phyloP scores from a whole-genome alignment of 1,140 invertebrate genomes.

The Ips nitidus region DNA sequence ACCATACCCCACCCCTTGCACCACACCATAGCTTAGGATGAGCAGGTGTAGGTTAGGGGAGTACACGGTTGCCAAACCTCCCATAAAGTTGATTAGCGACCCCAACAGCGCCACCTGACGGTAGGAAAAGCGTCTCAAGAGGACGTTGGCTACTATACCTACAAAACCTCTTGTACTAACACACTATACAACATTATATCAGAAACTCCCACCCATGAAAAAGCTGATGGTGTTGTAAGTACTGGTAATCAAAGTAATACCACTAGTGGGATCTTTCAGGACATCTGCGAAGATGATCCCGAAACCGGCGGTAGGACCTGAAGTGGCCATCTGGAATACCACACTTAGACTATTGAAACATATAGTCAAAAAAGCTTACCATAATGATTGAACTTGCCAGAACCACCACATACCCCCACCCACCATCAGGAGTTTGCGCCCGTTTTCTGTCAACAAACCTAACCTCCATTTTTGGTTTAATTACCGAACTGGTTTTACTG shows the following conservation, averaged over 20 bases:
- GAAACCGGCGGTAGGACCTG: slow-evolving; percentile 34
- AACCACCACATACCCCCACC: slow-evolving; percentile 7
- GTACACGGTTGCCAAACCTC: slow-evolving; percentile 5
- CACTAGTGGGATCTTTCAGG: slow-evolving; percentile 15
- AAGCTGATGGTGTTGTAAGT: slow-evolving; percentile 20
- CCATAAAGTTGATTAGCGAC: slow-evolving; percentile 6
- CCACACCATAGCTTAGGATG: slow-evolving; percentile 1
- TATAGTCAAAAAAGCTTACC: slow-evolving; percentile 5
- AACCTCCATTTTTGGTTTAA: not conserved
- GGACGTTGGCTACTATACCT: slow-evolving; percentile 14
- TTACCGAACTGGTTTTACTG: too few relatives aligned
- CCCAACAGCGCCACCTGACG: not conserved
- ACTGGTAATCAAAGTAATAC: slow-evolving; percentile 4
- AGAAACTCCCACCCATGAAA: slow-evolving; percentile 14
- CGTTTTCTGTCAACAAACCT: slow-evolving; percentile 27
- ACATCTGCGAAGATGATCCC: slow-evolving; percentile 10
- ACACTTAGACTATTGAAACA: slow-evolving; percentile 1
- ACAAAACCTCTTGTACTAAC: not conserved
- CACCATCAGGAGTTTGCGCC: slow-evolving; percentile 8
- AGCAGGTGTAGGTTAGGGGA: slow-evolving; percentile 4
- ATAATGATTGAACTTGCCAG: not conserved
- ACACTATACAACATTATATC: slow-evolving; percentile 1
- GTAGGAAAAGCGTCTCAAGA: slow-evolving; percentile 6
- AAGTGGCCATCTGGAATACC: slow-evolving; percentile 56
- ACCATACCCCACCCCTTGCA: slow-evolving; percentile 56